Conservation (phyloP, 2,888 invertebrate genomes). For the Ecdyonurus torrentis region DNA sequence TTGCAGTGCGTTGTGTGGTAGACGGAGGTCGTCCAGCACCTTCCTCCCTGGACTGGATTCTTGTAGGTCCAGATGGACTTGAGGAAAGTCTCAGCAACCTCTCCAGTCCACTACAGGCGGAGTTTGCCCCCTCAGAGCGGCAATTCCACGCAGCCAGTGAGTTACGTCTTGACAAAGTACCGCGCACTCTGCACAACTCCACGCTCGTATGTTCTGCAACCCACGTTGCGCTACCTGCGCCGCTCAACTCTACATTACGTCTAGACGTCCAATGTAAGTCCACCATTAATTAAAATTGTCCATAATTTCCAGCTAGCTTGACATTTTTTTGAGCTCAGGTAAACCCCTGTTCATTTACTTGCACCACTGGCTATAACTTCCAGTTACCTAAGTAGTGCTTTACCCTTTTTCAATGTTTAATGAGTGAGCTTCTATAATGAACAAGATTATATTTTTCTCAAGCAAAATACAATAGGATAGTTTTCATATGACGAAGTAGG, state of each 20-base stretch:
- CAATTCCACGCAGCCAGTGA: neutral
- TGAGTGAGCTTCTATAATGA: no score
- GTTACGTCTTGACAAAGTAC: neutral
- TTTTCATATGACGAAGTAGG: no score
- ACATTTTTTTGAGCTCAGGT: no score
- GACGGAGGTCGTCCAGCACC: constrained; percentile 1
- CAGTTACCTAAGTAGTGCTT: no score
- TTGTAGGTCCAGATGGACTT: neutral
- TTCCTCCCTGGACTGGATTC: neutral
- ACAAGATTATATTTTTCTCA: no score
- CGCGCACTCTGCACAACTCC: neutral
- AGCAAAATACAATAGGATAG: no score
- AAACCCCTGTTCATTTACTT: no score
- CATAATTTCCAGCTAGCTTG: no score
- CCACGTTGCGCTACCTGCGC: neutral
- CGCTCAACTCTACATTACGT: neutral
- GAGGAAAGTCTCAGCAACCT: neutral
- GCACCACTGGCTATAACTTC: no score
- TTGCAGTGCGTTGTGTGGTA: neutral
- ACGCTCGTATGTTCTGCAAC: neutral
- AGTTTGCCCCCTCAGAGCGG: neutral
- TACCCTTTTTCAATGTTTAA: no score
- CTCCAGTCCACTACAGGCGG: neutral
- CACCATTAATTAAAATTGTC: no score
- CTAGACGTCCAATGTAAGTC: neutral